phyloP scores from a whole-genome alignment of 2,888 invertebrate genomes.

The Polyploca ridens region DNA sequence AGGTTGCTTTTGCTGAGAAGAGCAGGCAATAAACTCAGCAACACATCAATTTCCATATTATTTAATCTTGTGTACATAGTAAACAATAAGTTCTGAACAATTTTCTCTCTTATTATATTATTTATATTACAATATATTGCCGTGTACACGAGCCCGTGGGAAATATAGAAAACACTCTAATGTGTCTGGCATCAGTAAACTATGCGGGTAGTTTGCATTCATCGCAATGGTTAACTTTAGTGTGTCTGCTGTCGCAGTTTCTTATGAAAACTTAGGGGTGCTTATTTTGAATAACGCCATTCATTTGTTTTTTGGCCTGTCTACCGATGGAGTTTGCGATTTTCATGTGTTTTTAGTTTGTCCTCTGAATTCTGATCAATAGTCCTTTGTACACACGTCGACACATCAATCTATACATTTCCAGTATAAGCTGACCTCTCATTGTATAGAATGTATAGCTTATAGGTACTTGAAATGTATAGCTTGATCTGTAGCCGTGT shows the following conservation, averaged over 20 bases:
- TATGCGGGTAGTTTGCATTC: neutral
- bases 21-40: too few species aligned
- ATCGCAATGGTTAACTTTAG: conserved; percentile 1
- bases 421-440: too few species aligned
- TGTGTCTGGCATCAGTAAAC: neutral
- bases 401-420: too few species aligned
- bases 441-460: too few species aligned
- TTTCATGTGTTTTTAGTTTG: too few species aligned
- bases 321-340: too few species aligned
- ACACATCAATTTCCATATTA: too few species aligned
- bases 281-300: neutral
- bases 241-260: neutral
- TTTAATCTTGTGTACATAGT: neutral
- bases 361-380: too few species aligned
- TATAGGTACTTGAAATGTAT: too few species aligned
- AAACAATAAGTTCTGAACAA: neutral
- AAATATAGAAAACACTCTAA: conserved; percentile 2
- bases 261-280: neutral
- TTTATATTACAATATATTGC: neutral
- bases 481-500: too few species aligned
- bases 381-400: too few species aligned
- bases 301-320: neutral
- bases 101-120: neutral
- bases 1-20: too few species aligned
- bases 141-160: neutral